Base-by-base conservation (phyloP, 2,113 vertebrate genomes). In the Pituophis catenifer region DNA sequence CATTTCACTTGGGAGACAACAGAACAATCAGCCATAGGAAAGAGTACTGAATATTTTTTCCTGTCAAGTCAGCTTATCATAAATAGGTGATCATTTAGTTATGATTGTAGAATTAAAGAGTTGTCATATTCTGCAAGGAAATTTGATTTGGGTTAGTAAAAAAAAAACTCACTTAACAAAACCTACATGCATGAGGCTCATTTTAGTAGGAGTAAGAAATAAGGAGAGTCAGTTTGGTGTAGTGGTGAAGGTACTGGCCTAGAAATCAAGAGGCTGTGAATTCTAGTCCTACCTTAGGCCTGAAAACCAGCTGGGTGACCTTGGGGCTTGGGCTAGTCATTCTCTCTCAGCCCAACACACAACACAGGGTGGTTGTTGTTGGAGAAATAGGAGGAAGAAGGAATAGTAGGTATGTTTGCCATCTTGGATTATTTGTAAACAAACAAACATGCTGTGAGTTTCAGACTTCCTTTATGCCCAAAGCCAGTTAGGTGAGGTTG, bases 1-100 rank as follows among this genome's bases (percentile, higher is more conserved):
- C 75, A 50, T 94, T n/a, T 90, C 15, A 93, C 88, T 91, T 62
- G 48, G 75, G 75, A 62, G 86, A 94, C 7, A 65, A 75, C 94
- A 62, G n/a, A 89, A 86, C 86, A 95, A 94, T 17, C 17, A 44
- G 90, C 89, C 90, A 10, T 4, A 8, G 91, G 38, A 93, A 57
- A 93, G 21, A 54, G 2, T 91, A 13, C 29, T 58, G 24, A 90
- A 95, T 21, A 81, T 86, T 44, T 29, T 44, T 0, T 5, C 81
- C 2, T 89, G 89, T 93, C 24, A 86, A n/a, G 7, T 53, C 86
- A 62, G 19, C 17, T 44, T 17, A 13, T 59, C 62, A 38, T 9
- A 24, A 53, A 53, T n/a, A 15, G 91, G 29, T 65, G 21, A 10
- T 33, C 57, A 8, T 54, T 94, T 96, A 59, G 5, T 88, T 94